Evolutionary conservation across 2,888 invertebrate species (phyloP).

Genomic region (Aphidoletes aphidimyza): DNA sequence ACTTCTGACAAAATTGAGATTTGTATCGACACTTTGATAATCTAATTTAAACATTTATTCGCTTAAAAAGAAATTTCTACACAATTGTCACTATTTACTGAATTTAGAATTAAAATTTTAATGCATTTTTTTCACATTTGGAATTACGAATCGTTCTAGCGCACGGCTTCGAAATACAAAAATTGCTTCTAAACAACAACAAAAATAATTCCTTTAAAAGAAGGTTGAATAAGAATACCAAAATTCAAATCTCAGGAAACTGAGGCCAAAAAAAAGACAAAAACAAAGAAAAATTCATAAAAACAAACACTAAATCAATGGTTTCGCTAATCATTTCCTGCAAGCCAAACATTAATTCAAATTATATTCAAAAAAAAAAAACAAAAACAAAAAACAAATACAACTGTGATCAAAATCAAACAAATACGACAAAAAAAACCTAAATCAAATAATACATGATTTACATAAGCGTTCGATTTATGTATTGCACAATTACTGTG

Average conservation of each 20-base stretch:
- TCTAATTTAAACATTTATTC: too few relatives aligned
- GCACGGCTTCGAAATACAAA: not conserved
- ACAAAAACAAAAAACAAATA: not conserved
- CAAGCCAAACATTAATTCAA: too few relatives aligned
- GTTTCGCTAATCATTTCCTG: too few relatives aligned
- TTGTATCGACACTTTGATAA: too few relatives aligned
- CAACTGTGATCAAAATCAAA: not conserved
- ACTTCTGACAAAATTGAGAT: too few relatives aligned
- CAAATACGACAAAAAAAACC: not conserved
- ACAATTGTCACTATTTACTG: too few relatives aligned
- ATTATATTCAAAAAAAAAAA: not conserved
- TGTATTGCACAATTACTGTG: constrained; percentile 12
- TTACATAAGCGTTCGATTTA: not conserved
- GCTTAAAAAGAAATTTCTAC: too few relatives aligned
- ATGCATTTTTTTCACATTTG: not conserved
- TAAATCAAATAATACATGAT: not conserved
- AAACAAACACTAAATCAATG: too few relatives aligned
- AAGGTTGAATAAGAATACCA: too few relatives aligned
- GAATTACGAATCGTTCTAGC: not conserved
- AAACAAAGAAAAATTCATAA: not conserved
- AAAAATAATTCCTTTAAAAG: too few relatives aligned
- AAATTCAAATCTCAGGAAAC: not conserved
- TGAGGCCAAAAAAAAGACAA: not conserved
- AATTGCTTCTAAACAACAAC: too few relatives aligned
- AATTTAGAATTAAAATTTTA: too few relatives aligned